A percentile compares a stretch with the other conserved stretches of the same genome.
phyloP scores from a whole-genome alignment of 1,140 invertebrate species.

The Apis laboriosa region DNA sequence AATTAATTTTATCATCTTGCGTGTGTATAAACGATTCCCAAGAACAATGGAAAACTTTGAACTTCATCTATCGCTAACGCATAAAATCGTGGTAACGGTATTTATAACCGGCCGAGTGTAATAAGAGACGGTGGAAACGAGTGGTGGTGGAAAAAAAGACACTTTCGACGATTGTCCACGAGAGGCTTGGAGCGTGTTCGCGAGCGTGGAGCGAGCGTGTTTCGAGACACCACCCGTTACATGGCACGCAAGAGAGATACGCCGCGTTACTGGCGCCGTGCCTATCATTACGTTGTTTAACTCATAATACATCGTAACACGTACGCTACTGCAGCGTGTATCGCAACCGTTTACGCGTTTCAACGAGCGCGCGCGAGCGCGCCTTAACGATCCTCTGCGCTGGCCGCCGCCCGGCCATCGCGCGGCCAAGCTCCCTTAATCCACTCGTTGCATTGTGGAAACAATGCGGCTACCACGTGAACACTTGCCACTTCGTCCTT shows the following conservation, averaged over 20 bases:
- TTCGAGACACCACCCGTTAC: constrained; percentile 66
- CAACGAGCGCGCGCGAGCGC: constrained; percentile 31
- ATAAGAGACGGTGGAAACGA: background rate
- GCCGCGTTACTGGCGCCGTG: constrained; percentile 70
- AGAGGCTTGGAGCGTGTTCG: background rate
- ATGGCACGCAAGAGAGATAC: constrained; percentile 59
- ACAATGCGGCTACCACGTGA: background rate
- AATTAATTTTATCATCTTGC: constrained; percentile 9
- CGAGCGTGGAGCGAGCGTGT: no score
- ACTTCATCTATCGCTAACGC: background rate
- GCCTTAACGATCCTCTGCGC: constrained; percentile 1
- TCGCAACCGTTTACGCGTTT: constrained; percentile 64
- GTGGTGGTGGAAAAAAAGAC: background rate
- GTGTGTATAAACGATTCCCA: background rate
- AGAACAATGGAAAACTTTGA: constrained; percentile 30
- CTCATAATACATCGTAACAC: constrained; percentile 70
- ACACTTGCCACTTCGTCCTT: background rate
- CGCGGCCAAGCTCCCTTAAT: constrained; percentile 27
- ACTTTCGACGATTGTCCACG: constrained; percentile 1
- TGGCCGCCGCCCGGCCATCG: background rate
- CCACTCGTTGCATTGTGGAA: background rate
- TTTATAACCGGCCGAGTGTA: background rate
- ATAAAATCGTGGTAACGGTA: background rate
- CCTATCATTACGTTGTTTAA: constrained; percentile 76
- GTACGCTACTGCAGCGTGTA: constrained; percentile 57